A percentile compares a stretch with the other conserved stretches of the same genome.
These are phyloP conservation scores for Harpalus rubripes DNA, from an alignment of 2,888 invertebrate genomes.

Conservation along the genomic window DNA sequence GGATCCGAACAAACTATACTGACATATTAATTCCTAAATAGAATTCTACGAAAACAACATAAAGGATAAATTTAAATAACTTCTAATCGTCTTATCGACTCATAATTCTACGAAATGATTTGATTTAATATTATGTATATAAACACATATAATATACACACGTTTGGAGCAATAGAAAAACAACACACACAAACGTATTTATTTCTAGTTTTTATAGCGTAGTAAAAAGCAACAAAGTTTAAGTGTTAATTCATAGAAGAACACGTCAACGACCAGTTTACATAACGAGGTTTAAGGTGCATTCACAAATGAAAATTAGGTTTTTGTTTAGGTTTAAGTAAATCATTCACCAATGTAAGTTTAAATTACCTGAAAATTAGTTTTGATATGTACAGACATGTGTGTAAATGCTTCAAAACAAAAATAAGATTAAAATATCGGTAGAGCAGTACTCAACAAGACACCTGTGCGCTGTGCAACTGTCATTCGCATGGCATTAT, in stretches of 20 bases:
- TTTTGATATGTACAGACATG: too few relatives aligned
- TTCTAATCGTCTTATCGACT: not conserved
- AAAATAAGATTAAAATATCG: too few relatives aligned
- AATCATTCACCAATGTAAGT: too few relatives aligned
- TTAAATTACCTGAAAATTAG: too few relatives aligned
- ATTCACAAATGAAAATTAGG: too few relatives aligned
- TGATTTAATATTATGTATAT: not conserved
- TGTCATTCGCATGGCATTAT: too few relatives aligned
- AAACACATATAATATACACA: not conserved
- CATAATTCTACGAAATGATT: not conserved
- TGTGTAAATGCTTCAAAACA: too few relatives aligned
- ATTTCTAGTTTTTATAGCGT: not conserved
- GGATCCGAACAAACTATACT: too few relatives aligned
- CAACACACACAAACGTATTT: not conserved
- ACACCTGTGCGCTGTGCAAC: too few relatives aligned
- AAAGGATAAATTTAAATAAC: not conserved
- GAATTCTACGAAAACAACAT: not conserved
- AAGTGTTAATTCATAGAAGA: conserved; percentile 5
- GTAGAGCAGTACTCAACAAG: too few relatives aligned
- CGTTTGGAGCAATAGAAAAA: not conserved
- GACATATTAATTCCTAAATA: too few relatives aligned
- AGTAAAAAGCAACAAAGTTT: not conserved
- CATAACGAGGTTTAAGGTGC: not conserved
- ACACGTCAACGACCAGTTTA: not conserved
- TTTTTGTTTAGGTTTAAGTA: too few relatives aligned